Evolutionary conservation across 2,888 invertebrate species (phyloP).

Genomic region (Itoplectis maculator): DNA sequence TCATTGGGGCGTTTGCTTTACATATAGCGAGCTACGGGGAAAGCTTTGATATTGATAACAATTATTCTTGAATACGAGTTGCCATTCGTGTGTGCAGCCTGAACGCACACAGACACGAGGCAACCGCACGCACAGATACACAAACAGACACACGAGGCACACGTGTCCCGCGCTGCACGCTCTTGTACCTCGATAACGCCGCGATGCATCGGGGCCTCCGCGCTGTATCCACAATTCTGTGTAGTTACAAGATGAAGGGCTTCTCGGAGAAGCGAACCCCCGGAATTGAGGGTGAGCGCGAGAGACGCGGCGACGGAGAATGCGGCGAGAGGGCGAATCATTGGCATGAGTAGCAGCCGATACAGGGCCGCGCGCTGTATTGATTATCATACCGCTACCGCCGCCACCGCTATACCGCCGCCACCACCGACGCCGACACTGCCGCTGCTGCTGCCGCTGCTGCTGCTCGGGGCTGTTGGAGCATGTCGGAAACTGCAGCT

Average conservation of each 20-base stretch:
- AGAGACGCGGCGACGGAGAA: constrained; percentile 10
- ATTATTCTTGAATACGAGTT: constrained; percentile 16
- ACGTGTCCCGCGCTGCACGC: neutral
- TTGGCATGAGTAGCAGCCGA: constrained; percentile 54
- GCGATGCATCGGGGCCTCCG: too few relatives aligned
- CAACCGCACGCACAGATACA: too few relatives aligned
- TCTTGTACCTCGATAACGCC: constrained; percentile 13
- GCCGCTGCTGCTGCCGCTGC: constrained; percentile 49
- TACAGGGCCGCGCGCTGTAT: constrained; percentile 54
- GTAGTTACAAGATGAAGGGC: constrained; percentile 35
- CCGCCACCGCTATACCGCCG: too few relatives aligned
- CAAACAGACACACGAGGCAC: neutral
- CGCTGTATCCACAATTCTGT: constrained; percentile 3
- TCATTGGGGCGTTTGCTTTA: neutral
- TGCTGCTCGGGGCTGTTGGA: constrained; percentile 52
- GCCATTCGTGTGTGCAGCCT: neutral
- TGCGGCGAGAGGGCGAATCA: constrained; percentile 28
- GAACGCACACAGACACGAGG: too few relatives aligned
- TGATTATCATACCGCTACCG: constrained; percentile 61
- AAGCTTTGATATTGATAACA: constrained; percentile 4
- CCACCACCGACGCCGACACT: too few relatives aligned
- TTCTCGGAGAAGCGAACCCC: constrained; percentile 10
- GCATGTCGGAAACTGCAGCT: constrained; percentile 53
- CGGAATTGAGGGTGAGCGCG: constrained; percentile 14
- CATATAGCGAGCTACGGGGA: neutral